phyloP scores from a whole-genome alignment of 2,888 invertebrate species.

The Selenia dentaria region DNA sequence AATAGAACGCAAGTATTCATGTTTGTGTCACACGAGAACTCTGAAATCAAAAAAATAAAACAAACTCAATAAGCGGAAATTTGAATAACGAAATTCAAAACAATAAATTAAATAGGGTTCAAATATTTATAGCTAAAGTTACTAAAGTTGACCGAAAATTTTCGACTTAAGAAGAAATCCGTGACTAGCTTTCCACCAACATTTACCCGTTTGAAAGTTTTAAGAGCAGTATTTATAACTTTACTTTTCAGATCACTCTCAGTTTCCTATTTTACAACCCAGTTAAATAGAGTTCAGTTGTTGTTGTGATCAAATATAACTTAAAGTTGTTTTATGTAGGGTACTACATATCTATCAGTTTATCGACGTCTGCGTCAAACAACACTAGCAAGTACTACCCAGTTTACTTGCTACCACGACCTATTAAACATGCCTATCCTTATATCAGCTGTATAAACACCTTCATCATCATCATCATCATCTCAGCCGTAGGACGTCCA shows the following conservation, averaged over 20 bases:
- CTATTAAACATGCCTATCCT: too few relatives aligned
- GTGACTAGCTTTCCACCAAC: conserved; percentile 22
- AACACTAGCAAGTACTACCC: too few relatives aligned
- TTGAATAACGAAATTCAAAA: neutral
- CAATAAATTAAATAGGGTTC: neutral
- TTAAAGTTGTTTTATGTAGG: neutral
- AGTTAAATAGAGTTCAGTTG: conserved; percentile 11
- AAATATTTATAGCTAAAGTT: neutral
- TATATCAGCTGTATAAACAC: too few relatives aligned
- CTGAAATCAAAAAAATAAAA: too few relatives aligned
- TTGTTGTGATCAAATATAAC: conserved; percentile 8
- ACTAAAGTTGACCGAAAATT: conserved; percentile 4
- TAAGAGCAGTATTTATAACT: conserved; percentile 21
- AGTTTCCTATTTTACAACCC: conserved; percentile 18
- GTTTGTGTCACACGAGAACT: too few relatives aligned
- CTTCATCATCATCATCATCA: too few relatives aligned
- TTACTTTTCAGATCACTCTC: conserved; percentile 19
- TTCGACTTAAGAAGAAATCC: conserved; percentile 14
- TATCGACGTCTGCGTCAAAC: too few relatives aligned
- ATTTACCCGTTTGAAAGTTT: conserved; percentile 23
- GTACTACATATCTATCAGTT: too few relatives aligned
- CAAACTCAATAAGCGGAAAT: too few relatives aligned
- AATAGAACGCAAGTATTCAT: too few relatives aligned
- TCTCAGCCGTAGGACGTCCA: too few relatives aligned
- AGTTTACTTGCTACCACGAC: too few relatives aligned